Evolutionary conservation across 1,140 invertebrate species (phyloP).

Genomic region (Drosophila murphyi): DNA sequence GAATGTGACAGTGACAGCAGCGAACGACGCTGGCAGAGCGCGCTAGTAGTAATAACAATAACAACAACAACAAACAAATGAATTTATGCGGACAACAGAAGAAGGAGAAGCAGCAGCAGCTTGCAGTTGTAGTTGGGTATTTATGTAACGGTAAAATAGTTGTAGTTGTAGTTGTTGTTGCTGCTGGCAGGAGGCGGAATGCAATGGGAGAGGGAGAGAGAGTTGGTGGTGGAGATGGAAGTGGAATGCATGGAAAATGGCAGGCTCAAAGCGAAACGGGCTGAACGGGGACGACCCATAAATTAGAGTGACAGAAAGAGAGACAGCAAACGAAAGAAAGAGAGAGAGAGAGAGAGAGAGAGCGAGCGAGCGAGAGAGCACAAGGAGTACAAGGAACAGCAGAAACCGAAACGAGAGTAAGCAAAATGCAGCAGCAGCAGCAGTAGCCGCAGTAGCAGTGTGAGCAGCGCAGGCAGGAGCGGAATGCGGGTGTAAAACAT

Average conservation of each 20-base stretch:
- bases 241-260: constrained; percentile 59
- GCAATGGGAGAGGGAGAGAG: constrained; percentile 24
- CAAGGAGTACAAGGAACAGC: constrained; percentile 6
- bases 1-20: constrained; percentile 58
- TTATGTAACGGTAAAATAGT: constrained; percentile 74
- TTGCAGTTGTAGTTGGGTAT: constrained; percentile 54
- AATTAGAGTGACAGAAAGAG: constrained; percentile 64
- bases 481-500: constrained; percentile 38
- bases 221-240: constrained; percentile 12
- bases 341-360: not conserved
- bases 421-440: constrained; percentile 15
- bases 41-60: constrained; percentile 60
- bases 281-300: constrained; percentile 65
- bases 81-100: constrained; percentile 70
- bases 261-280: constrained; percentile 58
- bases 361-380: constrained; percentile 10
- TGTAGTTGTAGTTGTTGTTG: constrained; percentile 39
- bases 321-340: not conserved
- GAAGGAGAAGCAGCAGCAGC: constrained; percentile 25
- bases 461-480: not conserved
- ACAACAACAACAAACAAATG: constrained; percentile 63
- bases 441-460: constrained; percentile 8
- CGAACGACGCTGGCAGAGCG: constrained; percentile 59
- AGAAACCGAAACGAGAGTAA: constrained; percentile 4
- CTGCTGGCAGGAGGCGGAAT: constrained; percentile 44